These are phyloP conservation scores for Orestias chungarensis DNA, from an alignment of 2,797 vertebrate species.

Conservation along the genomic window DNA sequence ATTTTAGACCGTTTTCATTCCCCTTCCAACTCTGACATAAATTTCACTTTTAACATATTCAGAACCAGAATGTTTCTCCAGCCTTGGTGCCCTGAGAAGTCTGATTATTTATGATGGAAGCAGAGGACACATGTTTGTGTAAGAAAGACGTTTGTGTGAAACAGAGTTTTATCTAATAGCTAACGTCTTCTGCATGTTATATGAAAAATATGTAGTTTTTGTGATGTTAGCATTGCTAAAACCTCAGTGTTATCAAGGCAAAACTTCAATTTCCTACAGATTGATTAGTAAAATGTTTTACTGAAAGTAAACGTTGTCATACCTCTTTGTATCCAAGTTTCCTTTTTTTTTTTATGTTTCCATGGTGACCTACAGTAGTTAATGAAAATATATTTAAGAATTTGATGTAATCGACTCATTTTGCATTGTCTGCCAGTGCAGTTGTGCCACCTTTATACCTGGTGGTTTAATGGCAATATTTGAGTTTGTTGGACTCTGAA, in stretches of 20 bases:
- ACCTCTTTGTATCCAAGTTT: neutral
- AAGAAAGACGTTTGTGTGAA: neutral
- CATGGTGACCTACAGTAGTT: too few species aligned
- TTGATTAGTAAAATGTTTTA: too few species aligned
- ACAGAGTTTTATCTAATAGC: neutral
- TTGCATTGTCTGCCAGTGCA: neutral
- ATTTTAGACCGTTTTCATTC: neutral
- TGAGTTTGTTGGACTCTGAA: neutral
- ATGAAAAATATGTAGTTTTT: neutral
- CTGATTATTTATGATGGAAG: neutral
- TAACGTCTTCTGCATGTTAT: neutral
- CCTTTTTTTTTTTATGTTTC: neutral
- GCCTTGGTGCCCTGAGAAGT: neutral
- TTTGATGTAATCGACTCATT: neutral
- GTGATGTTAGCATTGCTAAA: neutral
- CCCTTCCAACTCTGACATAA: neutral
- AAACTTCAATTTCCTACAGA: neutral
- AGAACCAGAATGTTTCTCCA: neutral
- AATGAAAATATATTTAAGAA: too few species aligned
- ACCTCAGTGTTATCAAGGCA: neutral
- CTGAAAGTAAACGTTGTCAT: neutral
- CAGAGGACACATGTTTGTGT: neutral
- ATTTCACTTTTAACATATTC: neutral
- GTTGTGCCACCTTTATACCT: neutral
- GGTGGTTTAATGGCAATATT: neutral